A percentile compares a stretch with the other conserved stretches of the same genome.
phyloP scores from a whole-genome alignment of 2,113 vertebrate species.

The Microcebus tavaratra region DNA sequence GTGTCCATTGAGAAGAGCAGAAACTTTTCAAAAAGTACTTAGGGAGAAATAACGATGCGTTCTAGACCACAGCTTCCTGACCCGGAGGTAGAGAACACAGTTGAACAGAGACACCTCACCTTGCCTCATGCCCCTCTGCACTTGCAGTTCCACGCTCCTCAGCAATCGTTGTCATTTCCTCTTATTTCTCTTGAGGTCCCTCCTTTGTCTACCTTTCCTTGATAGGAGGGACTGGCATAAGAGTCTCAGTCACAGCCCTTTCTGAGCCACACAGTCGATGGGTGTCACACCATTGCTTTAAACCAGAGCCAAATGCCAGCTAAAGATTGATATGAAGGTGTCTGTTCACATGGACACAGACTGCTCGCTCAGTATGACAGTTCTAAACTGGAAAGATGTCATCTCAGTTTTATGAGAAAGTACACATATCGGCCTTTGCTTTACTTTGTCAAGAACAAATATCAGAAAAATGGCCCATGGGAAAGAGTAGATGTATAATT shows the following conservation, averaged over 20 bases:
- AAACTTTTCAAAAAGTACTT: neutral
- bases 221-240: neutral
- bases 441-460: neutral
- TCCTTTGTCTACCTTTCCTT: neutral
- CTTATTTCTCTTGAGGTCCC: neutral
- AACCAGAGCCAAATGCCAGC: neutral
- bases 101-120: neutral
- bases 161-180: neutral
- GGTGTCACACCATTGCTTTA: neutral
- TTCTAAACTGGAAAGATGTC: neutral
- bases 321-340: neutral
- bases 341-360: neutral
- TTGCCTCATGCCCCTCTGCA: neutral
- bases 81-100: neutral
- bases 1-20: neutral
- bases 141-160: neutral
- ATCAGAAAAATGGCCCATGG: neutral
- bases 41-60: neutral
- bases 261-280: neutral
- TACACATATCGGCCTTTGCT: neutral
- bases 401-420: neutral
- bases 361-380: neutral
- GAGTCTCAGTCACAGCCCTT: neutral
- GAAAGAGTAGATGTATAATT: neutral
- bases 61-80: neutral